A percentile compares a stretch with the other conserved stretches of the same genome.
Evolutionary conservation across 2,113 vertebrate genomes (phyloP).

Genomic region (Aptenodytes patagonicus): DNA sequence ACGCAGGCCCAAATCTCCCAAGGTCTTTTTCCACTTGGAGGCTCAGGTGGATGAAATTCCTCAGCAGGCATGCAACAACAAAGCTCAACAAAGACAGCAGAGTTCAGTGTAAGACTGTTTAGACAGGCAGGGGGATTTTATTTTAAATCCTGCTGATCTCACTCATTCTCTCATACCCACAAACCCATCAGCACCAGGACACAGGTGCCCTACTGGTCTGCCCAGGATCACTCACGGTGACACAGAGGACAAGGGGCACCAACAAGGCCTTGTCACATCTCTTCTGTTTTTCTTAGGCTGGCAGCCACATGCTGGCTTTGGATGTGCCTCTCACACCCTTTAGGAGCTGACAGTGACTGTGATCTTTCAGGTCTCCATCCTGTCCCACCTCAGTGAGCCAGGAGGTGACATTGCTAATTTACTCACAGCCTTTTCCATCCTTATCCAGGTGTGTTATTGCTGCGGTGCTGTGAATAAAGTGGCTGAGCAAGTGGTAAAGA

Average conservation of each 20-base stretch:
- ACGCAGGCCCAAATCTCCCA: neutral
- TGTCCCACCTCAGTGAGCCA: neutral
- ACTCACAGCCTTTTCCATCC: neutral
- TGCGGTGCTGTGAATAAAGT: neutral
- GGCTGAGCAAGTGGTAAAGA: neutral
- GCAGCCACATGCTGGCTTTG: neutral
- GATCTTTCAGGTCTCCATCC: neutral
- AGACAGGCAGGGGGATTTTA: neutral
- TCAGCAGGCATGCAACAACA: neutral
- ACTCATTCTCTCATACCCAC: neutral
- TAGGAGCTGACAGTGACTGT: neutral
- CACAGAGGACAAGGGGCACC: neutral
- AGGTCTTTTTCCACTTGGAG: neutral
- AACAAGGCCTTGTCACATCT: neutral
- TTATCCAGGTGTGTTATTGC: neutral
- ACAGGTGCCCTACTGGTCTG: neutral
- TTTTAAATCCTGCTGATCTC: neutral
- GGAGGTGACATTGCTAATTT: neutral
- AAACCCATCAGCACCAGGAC: neutral
- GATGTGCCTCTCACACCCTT: neutral
- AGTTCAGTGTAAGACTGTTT: neutral
- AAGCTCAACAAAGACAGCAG: neutral
- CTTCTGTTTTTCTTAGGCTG: neutral
- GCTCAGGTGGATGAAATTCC: neutral
- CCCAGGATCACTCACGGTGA: neutral